Evolutionary conservation across 2,888 invertebrate genomes (phyloP), one percentile per base, ranked within the genome.

Genomic region (Cheilosia impressa): DNA sequence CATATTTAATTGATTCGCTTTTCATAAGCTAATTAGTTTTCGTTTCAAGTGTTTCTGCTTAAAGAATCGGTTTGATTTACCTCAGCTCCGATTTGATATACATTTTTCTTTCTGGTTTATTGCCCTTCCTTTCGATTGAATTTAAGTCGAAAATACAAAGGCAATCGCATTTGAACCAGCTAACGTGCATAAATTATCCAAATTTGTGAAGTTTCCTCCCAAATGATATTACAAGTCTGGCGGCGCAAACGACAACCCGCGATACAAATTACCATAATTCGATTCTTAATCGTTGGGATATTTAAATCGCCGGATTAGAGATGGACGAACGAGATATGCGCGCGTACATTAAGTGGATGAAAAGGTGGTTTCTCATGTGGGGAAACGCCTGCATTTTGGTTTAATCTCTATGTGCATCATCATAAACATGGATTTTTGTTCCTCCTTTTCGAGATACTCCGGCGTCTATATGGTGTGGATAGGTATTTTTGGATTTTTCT

Each of bases 241-340:
- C 81, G 52, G 38, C 13, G 38, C 38, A 10, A 69, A 45, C 81
- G 76, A 76, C 69, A 81, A 69, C 63, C 76, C 60, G 65, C 47
- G 65, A 45, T 69, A 71, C 71, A 77, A 77, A 82, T 82, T 72
- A 82, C 71, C 81, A 82, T 82, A 82, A 77, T 77, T 82, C 66
- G 65, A 77, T 77, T 71, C 71, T 82, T 82, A 77, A 82, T 82
- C 77, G 81, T 43, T 71, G 55, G 69, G 34, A 77, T 52, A 65
- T 58, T 81, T 76, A 60, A 69, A 77, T 60, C 43, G 43, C 53
- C 68, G 60, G 81, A 82, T 82, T 69, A 82, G 71, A 82, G 77
- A 82, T 81, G 69, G 19, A 58, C 52, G 38, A 38, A 77, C 65
- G 24, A 38, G 81, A 81, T 71, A 77, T 60, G 43, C 75, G 45